phyloP scores from a whole-genome alignment of 37 sponge, comb jelly and placozoan genomes.

The Diacarnus erythraeanus region DNA sequence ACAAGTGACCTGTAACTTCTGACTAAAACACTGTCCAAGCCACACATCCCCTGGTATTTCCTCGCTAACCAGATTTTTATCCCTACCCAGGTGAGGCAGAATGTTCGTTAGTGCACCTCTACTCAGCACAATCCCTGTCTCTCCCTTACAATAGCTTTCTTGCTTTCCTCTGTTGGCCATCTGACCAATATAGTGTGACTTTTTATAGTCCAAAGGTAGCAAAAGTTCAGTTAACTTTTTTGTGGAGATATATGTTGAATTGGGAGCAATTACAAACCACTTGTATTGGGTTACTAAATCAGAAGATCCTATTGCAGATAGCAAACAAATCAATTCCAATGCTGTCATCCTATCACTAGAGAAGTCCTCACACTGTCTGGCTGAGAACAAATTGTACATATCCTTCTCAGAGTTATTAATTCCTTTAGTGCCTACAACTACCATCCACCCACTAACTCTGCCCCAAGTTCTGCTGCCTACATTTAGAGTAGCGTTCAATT shows the following conservation, averaged over 20 bases:
- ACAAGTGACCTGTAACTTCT: constrained; percentile 49
- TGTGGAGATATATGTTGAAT: constrained; percentile 38
- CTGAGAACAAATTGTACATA: not conserved
- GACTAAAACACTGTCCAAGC: constrained; percentile 60
- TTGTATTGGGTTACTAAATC: constrained; percentile 19
- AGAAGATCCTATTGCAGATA: not conserved
- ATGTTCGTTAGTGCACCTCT: constrained; percentile 37
- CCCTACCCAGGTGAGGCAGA: constrained; percentile 39
- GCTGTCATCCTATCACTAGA: not conserved
- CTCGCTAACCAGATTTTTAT: constrained; percentile 11
- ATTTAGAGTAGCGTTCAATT: not conserved
- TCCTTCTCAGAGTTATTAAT: not conserved
- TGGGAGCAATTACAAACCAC: constrained; percentile 66
- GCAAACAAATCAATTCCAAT: not conserved
- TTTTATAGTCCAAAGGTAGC: constrained; percentile 18
- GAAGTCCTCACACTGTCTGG: not conserved
- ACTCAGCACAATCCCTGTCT: constrained; percentile 65
- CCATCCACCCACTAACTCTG: not conserved
- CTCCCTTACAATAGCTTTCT: constrained; percentile 36
- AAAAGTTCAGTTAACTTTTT: constrained; percentile 34
- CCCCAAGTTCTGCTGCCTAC: not conserved
- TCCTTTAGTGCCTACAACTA: not conserved
- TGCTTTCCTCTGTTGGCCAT: not conserved
- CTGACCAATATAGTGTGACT: constrained; percentile 53
- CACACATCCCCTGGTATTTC: constrained; percentile 33